Base-by-base conservation (phyloP, 2,888 invertebrate genomes). In the Spatulosminthurus flaviceps region DNA sequence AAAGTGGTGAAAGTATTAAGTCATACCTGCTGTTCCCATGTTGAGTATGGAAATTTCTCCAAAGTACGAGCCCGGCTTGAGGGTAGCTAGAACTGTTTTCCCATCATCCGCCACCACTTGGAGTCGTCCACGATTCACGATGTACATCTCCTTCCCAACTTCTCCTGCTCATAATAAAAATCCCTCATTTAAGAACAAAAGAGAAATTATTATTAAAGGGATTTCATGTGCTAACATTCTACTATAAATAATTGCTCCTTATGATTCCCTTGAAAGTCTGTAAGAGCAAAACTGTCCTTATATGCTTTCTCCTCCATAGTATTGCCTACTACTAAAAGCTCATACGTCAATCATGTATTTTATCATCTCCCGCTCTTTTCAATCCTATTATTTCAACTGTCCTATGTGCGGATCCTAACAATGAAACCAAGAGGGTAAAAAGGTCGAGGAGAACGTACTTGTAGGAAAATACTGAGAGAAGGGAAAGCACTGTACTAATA, bases 101-200 rank as follows among this genome's bases (percentile, higher is more conserved):
- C 96, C 96, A 89, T 96, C 95, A 90, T 97, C 96, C 82, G 93
- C 96, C 86, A 95, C 97, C 88, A 95, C 98, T 91, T 94, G 96
- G 87, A 97, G 92, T 86, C 95, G 92, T 84, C 98, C 98, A 86
- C 97, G 91, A 90, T 97, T 98, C 86, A 98, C 98, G 90, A 98
- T 98, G 91, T 98, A 98, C 98, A 98, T 98, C 90, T 98, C 98
- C 89, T 98, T 98, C 85, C 98, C 98, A 84, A 98, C 97, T 90
- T 98, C 98, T 87, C 98, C 98, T 98, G 91, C 0, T 89, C 87
- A 87, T 83, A 85, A 86, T 80, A 71, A 67, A 42, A 76, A 34
- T n/a, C 73, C 61, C 71, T 72, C 28, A 29, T 19, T 72, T 64
- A 13, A 64, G 26, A 34, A 42, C 66, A 75, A 75, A 26, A n/a